These are phyloP conservation scores for Ascaphus truei DNA, from an alignment of 2,113 vertebrate genomes.

Conservation along the genomic window DNA sequence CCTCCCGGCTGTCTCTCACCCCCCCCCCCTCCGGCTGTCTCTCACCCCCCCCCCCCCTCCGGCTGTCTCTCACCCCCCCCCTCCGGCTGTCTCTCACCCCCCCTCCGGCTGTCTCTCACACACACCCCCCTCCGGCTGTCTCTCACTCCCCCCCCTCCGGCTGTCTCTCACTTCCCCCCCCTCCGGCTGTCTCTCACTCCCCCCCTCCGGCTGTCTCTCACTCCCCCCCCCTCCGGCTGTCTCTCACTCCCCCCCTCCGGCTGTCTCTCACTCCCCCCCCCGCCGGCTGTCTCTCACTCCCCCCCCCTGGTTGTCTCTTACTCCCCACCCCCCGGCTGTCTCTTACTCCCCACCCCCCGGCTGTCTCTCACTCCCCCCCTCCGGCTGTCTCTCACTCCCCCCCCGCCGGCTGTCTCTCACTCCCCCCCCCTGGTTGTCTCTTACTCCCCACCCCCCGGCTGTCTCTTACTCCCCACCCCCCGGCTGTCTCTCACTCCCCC, in stretches of 20 bases:
- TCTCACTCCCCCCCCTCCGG: neutral
- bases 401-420: neutral
- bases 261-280: neutral
- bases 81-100: neutral
- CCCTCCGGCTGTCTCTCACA: neutral
- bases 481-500: neutral
- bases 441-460: neutral
- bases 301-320: neutral
- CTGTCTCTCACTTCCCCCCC: no score
- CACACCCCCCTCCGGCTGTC: neutral
- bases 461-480: no score
- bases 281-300: neutral
- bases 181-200: neutral
- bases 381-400: neutral
- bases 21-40: neutral
- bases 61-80: no score
- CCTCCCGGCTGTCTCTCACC: neutral
- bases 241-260: neutral
- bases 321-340: neutral
- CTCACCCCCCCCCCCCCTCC: neutral
- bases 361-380: neutral
- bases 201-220: neutral
- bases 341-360: neutral
- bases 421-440: neutral
- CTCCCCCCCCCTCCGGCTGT: neutral